phyloP scores from a whole-genome alignment of 2,797 vertebrate species.

The Psittacula echo region DNA sequence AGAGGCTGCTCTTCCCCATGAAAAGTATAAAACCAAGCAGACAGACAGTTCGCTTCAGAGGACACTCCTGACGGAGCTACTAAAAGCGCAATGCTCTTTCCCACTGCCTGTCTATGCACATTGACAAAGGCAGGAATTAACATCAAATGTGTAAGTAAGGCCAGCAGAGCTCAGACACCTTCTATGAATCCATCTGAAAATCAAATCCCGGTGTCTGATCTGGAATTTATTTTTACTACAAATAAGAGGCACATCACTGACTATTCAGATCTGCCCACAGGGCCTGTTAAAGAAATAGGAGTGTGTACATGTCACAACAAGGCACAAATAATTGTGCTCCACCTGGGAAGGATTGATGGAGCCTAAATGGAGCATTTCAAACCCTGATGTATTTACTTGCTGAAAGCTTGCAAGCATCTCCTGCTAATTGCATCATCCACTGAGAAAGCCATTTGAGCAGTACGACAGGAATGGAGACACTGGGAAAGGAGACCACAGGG shows the following conservation, averaged over 20 bases:
- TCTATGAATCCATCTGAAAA: not conserved
- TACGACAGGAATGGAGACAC: not conserved
- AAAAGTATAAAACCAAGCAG: not conserved
- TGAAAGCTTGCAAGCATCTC: slow-evolving; percentile 7
- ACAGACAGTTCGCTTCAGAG: not conserved
- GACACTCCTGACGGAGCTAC: not conserved
- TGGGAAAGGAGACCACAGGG: not conserved
- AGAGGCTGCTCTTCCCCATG: not conserved
- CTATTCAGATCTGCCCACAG: not conserved
- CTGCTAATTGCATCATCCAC: slow-evolving; percentile 9
- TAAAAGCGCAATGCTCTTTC: not conserved
- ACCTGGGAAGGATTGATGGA: not conserved
- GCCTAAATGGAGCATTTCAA: not conserved
- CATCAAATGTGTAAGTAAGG: not conserved
- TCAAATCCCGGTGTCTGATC: not conserved
- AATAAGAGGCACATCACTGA: not conserved
- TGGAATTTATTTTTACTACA: slow-evolving; percentile 12
- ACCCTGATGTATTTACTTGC: not conserved
- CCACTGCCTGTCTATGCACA: not conserved
- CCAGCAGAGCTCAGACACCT: not conserved
- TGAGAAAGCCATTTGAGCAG: not conserved
- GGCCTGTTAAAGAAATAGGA: not conserved
- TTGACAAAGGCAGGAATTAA: not conserved
- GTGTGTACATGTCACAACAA: not conserved
- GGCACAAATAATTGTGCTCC: not conserved